A percentile compares a stretch with the other conserved stretches of the same genome.
phyloP scores from a whole-genome alignment of 2,113 vertebrate genomes.

The Furnarius figulus region DNA sequence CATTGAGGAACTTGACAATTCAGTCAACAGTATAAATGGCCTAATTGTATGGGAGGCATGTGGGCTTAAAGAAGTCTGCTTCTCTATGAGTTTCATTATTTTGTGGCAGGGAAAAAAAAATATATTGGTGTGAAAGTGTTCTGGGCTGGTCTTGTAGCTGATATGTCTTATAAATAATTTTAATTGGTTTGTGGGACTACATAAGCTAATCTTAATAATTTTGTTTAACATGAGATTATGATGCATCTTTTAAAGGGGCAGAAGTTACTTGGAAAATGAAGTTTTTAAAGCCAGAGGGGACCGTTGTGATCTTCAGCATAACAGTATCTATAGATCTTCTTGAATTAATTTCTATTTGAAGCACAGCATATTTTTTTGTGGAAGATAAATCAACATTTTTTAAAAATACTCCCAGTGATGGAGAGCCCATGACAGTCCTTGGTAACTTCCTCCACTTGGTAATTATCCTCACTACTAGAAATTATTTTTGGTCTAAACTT shows the following conservation, averaged over 20 bases:
- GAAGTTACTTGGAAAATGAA: neutral
- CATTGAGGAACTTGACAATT: neutral
- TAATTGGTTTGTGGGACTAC: neutral
- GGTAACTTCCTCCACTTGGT: neutral
- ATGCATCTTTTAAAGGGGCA: neutral
- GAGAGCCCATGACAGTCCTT: neutral
- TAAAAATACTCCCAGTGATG: neutral
- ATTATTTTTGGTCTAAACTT: constrained; percentile 35
- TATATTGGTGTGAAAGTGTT: neutral
- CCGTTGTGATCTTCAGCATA: neutral
- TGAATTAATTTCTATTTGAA: neutral
- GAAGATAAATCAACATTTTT: neutral
- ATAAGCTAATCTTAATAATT: neutral
- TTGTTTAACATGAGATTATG: neutral
- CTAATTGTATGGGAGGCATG: neutral
- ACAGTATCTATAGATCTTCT: neutral
- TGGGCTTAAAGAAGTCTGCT: neutral
- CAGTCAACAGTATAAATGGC: neutral
- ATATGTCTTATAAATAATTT: neutral
- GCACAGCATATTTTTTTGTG: neutral
- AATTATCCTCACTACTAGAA: constrained; percentile 19
- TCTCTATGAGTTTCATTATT: neutral
- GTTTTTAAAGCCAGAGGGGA: neutral
- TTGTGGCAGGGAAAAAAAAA: neutral
- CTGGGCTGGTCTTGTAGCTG: neutral